These are phyloP conservation scores for Adelges cooleyi DNA, from an alignment of 1,140 invertebrate genomes.

Conservation along the genomic window DNA sequence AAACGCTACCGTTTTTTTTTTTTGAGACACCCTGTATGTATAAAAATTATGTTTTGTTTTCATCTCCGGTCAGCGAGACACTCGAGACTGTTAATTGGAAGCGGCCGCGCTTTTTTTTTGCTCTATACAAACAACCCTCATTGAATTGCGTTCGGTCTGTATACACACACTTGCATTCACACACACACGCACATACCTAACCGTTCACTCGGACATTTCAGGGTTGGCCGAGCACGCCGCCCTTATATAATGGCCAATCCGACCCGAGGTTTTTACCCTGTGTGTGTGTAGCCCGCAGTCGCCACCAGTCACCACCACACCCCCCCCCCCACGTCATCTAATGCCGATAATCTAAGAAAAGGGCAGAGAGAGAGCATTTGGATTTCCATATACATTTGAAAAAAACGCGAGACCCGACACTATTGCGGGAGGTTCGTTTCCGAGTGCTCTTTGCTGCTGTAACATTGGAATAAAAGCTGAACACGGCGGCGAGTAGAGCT, in stretches of 20 bases:
- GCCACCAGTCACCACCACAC: too few species aligned
- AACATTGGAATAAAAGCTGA: too few species aligned
- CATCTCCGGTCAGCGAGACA: too few species aligned
- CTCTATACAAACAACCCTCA: conserved; percentile 2
- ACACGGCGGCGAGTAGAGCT: neutral
- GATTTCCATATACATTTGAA: neutral
- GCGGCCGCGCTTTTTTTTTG: conserved; percentile 3
- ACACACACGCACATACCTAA: too few species aligned
- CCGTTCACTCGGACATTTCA: conserved; percentile 22
- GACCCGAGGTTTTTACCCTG: conserved; percentile 17
- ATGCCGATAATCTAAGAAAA: conserved; percentile 17
- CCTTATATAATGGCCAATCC: conserved; percentile 22
- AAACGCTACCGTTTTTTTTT: too few species aligned
- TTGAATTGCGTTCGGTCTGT: conserved; percentile 9
- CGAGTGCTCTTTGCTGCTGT: too few species aligned
- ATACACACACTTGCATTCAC: neutral
- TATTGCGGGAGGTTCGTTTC: too few species aligned
- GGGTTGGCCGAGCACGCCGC: conserved; percentile 12
- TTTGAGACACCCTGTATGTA: too few species aligned
- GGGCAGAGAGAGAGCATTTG: conserved; percentile 6
- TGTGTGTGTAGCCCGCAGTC: neutral
- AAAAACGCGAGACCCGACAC: neutral
- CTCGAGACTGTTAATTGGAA: conserved; percentile 18
- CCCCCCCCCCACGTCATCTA: neutral
- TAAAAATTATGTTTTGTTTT: too few species aligned